Evolutionary conservation across 2,888 invertebrate genomes (phyloP).

Genomic region (Megalurothrips usitatus): DNA sequence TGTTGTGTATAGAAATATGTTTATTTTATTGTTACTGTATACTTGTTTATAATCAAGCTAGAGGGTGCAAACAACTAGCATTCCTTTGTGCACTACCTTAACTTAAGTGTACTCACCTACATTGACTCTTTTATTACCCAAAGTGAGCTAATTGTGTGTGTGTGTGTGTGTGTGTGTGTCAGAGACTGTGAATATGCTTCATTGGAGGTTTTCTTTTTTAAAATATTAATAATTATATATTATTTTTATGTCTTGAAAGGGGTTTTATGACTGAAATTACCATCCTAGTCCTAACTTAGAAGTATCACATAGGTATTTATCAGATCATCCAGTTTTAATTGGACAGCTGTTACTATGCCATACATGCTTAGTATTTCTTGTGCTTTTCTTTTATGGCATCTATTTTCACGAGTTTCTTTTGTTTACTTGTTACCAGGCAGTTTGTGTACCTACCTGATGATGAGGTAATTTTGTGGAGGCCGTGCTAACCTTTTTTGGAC

Average conservation of each 20-base stretch:
- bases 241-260: background rate
- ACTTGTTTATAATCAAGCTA: background rate
- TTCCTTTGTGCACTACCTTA: background rate
- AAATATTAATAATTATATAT: background rate
- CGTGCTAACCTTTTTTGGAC: too few relatives aligned
- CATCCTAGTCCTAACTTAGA: conserved; percentile 6
- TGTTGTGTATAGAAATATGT: background rate
- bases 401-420: background rate
- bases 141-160: background rate
- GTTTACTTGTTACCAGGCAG: background rate
- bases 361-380: background rate
- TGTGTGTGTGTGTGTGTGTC: too few relatives aligned
- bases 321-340: background rate
- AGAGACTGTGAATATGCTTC: background rate
- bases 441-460: background rate
- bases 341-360: background rate
- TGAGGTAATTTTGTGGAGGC: too few relatives aligned
- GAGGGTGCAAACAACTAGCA: background rate
- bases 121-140: background rate
- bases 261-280: conserved; percentile 4
- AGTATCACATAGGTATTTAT: background rate
- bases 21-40: background rate
- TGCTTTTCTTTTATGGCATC: background rate
- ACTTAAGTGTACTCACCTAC: background rate
- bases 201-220: background rate